phyloP scores from a whole-genome alignment of 2,797 vertebrate species.

The Ciconia nigra region DNA sequence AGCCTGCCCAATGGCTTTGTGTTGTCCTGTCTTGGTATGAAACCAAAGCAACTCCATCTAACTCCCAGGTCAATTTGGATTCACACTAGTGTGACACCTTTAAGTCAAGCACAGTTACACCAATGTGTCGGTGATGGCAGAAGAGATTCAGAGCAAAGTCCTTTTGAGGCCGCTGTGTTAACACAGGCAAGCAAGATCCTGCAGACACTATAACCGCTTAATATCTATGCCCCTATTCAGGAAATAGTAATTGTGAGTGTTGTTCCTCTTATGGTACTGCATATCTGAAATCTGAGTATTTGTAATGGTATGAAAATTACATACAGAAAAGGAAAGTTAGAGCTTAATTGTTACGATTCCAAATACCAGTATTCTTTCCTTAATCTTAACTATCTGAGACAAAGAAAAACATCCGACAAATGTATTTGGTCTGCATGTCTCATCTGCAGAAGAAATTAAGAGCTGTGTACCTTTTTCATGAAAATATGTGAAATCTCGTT shows the following conservation, averaged over 20 bases:
- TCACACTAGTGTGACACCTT: neutral
- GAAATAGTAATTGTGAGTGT: neutral
- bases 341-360: neutral
- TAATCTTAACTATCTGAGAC: neutral
- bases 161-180: neutral
- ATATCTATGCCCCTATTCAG: neutral
- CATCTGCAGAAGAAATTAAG: neutral
- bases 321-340: neutral
- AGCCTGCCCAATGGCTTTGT: neutral
- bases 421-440: neutral
- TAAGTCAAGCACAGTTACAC: neutral
- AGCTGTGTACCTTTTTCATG: neutral
- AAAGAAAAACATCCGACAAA: neutral
- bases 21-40: neutral
- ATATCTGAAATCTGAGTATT: neutral
- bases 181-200: neutral
- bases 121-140: rapidly evolving
- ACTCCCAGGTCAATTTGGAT: neutral
- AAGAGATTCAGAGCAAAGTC: neutral
- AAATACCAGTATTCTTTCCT: neutral
- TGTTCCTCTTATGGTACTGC: neutral
- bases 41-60: neutral
- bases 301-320: neutral
- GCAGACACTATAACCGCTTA: neutral
- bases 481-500: neutral